Base-by-base conservation (phyloP, 1,140 invertebrate species). In the Papilio helenus region DNA sequence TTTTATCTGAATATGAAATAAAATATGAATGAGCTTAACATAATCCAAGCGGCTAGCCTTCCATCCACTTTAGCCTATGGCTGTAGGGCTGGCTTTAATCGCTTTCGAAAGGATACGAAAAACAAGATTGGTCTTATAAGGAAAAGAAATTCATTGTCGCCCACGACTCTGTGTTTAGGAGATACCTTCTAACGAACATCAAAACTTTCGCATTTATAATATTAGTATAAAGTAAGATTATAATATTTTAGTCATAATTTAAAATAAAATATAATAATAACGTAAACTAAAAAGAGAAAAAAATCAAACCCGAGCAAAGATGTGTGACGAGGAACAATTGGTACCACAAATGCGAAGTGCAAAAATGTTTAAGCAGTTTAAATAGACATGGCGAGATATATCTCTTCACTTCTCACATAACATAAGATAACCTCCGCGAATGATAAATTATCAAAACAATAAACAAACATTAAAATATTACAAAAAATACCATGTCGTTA, bases 381-480 rank as follows among this genome's bases (percentile, higher is more conserved):
- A 29, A 68, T 29, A 68, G 14, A 18, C 61, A 29, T 68, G 26
- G 26, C 61, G 4, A 14, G 61, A 12, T 29, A 68, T 68, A 68
- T 68, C 26, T 68, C 12, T 26, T 61, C 23, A 26, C 58, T 68
- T 68, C 61, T 68, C 26, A 61, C 23, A 29, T 61, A 61, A 61
- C 58, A 61, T 68, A 68, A 68, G 61, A 68, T 68, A 68, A 68
- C 61, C 61, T 68, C 4, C 3, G 3, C 61, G 61, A 18, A 16
- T 29, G 61, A 68, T 68, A 68, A 34, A 68, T 26, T 61, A 61
- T 34, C 61, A 68, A 68, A 68, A 7, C 26, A 68, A 68, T 34
- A 68, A 29, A 68, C 23, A 29, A 7, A 34, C 18, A n/a, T 51
- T 18, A 51, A 51, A 51, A 18, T 51, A 7, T n/a, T n/a, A 51